phyloP scores from a whole-genome alignment of 2,113 vertebrate species.

The Colaptes auratus region DNA sequence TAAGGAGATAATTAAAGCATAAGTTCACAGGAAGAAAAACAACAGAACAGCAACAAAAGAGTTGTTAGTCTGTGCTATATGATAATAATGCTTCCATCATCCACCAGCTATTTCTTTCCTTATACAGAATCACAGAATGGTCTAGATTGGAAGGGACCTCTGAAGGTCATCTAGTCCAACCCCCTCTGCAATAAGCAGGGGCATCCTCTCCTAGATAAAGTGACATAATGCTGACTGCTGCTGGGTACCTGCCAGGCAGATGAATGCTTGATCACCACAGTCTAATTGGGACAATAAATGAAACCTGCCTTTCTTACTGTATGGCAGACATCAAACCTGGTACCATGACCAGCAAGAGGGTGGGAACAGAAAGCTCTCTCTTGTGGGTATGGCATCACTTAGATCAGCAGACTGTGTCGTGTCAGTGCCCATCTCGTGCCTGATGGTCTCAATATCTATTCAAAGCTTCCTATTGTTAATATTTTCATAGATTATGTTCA shows the following conservation, averaged over 20 bases:
- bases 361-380: background rate
- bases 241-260: background rate
- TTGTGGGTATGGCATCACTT: background rate
- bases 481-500: background rate
- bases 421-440: background rate
- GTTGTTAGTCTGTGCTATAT: background rate
- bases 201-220: too few species aligned
- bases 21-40: background rate
- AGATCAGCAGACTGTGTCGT: background rate
- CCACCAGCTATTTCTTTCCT: background rate
- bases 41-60: too few species aligned
- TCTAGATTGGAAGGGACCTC: too few species aligned
- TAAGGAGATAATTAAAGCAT: background rate
- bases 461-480: background rate
- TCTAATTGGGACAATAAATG: accelerated
- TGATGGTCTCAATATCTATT: background rate
- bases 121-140: too few species aligned
- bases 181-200: too few species aligned
- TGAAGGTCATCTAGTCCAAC: too few species aligned
- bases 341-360: background rate
- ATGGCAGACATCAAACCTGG: background rate
- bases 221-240: background rate
- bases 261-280: background rate
- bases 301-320: background rate
- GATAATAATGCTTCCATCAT: background rate